Evolutionary conservation across 2,113 vertebrate genomes (phyloP).

Genomic region (Sebastes fasciatus): DNA sequence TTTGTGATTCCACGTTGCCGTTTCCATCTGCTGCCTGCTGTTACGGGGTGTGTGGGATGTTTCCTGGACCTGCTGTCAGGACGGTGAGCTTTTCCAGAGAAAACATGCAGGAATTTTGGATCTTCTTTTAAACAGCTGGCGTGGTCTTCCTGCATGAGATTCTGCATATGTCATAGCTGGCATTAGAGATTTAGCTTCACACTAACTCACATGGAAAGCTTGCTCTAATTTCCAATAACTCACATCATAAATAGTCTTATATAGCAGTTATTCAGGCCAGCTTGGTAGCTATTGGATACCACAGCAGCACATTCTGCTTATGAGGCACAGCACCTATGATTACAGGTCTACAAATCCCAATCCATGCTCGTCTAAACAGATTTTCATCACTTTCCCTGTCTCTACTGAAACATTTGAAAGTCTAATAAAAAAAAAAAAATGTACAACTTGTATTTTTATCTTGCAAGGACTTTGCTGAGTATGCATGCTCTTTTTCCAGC

Average conservation of each 20-base stretch:
- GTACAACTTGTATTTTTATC: constrained; percentile 6
- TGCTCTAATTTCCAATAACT: constrained; percentile 55
- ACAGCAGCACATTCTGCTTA: constrained; percentile 33
- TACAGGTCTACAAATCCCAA: constrained; percentile 39
- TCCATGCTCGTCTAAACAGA: constrained; percentile 12
- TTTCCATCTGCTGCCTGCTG: constrained; percentile 72
- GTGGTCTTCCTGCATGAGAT: constrained; percentile 31
- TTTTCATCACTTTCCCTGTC: constrained; percentile 10
- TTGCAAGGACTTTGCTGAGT: constrained; percentile 46
- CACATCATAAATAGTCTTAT: constrained; percentile 43
- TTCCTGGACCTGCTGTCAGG: constrained; percentile 72
- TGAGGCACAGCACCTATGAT: constrained; percentile 20
- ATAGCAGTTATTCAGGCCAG: constrained; percentile 19
- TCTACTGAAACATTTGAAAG: constrained; percentile 35
- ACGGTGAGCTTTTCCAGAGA: constrained; percentile 68
- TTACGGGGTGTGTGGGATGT: constrained; percentile 59
- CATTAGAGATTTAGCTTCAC: constrained; percentile 34
- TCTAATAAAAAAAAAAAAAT: constrained; percentile 3
- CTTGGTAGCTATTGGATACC: constrained; percentile 38
- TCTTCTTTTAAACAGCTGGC: constrained; percentile 57
- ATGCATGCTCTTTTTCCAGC: constrained; percentile 36
- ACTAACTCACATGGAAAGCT: constrained; percentile 45
- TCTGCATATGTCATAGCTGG: constrained; percentile 59
- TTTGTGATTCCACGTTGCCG: constrained; percentile 57
- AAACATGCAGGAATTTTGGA: constrained; percentile 70